These are phyloP conservation scores for Montipora capitata DNA, from an alignment of 92 coral and sea anemone species.

Conservation along the genomic window DNA sequence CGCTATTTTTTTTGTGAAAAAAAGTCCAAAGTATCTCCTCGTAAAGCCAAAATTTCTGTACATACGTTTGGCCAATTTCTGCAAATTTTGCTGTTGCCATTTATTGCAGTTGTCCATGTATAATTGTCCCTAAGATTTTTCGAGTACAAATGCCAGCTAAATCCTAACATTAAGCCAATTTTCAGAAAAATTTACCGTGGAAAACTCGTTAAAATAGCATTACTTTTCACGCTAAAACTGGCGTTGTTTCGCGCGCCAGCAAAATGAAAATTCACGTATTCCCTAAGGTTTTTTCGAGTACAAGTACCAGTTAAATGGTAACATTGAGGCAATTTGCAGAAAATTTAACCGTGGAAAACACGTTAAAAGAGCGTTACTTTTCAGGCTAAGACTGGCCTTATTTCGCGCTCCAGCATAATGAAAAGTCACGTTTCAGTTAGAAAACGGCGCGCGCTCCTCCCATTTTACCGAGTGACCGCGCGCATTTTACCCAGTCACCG, in stretches of 20 bases:
- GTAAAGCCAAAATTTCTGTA: slow-evolving; percentile 11
- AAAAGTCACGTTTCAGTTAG: neutral
- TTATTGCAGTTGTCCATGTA: slow-evolving; percentile 6
- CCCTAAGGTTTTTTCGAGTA: slow-evolving; percentile 12
- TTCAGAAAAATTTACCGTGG: neutral
- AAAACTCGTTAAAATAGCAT: neutral
- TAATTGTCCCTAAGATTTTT: neutral
- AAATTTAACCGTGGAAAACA: slow-evolving; percentile 7
- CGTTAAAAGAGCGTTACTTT: slow-evolving; percentile 15
- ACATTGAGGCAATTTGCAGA: slow-evolving; percentile 1
- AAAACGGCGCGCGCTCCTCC: neutral
- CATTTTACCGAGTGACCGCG: neutral
- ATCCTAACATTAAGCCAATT: neutral
- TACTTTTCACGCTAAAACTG: neutral
- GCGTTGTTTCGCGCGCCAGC: neutral
- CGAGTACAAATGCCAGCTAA: neutral
- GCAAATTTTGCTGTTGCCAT: neutral
- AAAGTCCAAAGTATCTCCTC: slow-evolving; percentile 19
- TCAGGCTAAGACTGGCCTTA: neutral
- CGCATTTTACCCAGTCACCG: neutral
- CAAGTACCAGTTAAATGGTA: slow-evolving; percentile 1
- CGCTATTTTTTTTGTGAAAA: neutral
- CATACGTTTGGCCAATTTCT: slow-evolving; percentile 8
- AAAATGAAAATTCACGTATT: neutral
- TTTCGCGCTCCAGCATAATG: slow-evolving; percentile 18